Conservation (phyloP, 2,113 vertebrate genomes). For the Emydura subglobosa region DNA sequence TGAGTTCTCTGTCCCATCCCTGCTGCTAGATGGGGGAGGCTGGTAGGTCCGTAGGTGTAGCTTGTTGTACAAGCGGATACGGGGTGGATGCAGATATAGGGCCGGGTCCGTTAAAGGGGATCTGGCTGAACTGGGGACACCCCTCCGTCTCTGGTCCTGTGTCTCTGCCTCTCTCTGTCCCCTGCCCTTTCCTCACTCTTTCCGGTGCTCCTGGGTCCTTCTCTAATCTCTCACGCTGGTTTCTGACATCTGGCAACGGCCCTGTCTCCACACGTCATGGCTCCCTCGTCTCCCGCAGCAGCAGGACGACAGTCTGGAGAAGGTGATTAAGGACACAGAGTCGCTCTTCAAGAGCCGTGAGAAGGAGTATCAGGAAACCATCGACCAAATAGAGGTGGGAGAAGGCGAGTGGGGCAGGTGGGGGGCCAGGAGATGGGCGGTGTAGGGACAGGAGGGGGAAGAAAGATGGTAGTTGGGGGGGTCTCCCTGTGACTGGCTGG, state of each 20-base stretch:
- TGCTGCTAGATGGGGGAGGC: neutral
- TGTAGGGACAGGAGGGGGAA: neutral
- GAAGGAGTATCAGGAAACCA: conserved; percentile 98
- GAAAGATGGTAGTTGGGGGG: neutral
- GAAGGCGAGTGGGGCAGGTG: neutral
- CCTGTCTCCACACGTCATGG: neutral
- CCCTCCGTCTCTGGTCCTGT: accelerated
- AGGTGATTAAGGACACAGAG: conserved; percentile 97
- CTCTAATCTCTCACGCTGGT: conserved; percentile 32
- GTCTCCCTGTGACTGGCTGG: accelerated
- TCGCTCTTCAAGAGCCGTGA: conserved; percentile 96
- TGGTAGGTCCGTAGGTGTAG: neutral
- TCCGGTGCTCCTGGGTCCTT: neutral
- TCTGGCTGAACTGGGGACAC: neutral
- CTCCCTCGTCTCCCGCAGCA: conserved; percentile 60
- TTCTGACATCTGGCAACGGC: neutral
- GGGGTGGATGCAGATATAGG: too few species aligned
- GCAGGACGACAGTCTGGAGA: conserved; percentile 94
- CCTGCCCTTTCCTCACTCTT: neutral
- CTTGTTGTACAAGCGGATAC: neutral
- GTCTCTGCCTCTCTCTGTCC: neutral
- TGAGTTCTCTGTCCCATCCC: neutral
- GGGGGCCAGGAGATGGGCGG: neutral
- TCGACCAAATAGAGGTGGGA: conserved; percentile 96
- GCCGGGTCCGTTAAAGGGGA: neutral